Conservation (phyloP, 2,113 vertebrate species). For the Tricholaema leucomelas region DNA sequence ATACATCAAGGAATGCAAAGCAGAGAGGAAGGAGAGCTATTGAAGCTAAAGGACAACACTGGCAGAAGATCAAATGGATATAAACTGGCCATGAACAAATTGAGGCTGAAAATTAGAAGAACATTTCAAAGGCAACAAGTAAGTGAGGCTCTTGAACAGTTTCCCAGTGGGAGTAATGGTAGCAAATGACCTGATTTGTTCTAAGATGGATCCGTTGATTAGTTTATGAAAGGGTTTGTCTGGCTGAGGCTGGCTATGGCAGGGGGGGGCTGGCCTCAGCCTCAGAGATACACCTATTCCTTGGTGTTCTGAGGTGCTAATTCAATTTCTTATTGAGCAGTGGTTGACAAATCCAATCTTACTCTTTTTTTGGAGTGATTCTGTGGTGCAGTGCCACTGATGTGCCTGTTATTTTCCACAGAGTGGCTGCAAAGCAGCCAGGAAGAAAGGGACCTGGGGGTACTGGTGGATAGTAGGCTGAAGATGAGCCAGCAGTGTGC, state of each 20-base stretch:
- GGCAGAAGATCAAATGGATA: constrained; percentile 47
- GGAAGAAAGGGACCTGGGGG: no score
- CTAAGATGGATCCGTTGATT: constrained; percentile 46
- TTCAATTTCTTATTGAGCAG: neutral
- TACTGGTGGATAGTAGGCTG: no score
- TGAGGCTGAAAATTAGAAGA: constrained; percentile 49
- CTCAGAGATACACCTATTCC: neutral
- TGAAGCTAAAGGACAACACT: constrained; percentile 35
- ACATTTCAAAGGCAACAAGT: constrained; percentile 10
- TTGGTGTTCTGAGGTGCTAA: neutral
- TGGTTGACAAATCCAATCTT: neutral
- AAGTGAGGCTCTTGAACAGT: constrained; percentile 35
- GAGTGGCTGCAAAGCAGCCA: no score
- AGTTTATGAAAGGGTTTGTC: constrained; percentile 32
- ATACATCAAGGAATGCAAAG: constrained; percentile 46
- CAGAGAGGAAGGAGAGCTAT: constrained; percentile 37
- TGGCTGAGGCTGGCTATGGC: neutral
- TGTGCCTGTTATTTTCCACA: rapidly evolving
- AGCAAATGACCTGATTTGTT: constrained; percentile 46
- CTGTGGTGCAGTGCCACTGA: neutral
- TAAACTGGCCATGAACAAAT: constrained; percentile 45
- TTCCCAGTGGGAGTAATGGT: neutral
- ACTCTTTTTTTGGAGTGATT: neutral
- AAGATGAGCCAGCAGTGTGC: no score
- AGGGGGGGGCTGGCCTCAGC: neutral